Evolutionary conservation across 2,797 vertebrate genomes (phyloP), one percentile per base, ranked within the genome.

Genomic region (Lycodopsis pacificus): DNA sequence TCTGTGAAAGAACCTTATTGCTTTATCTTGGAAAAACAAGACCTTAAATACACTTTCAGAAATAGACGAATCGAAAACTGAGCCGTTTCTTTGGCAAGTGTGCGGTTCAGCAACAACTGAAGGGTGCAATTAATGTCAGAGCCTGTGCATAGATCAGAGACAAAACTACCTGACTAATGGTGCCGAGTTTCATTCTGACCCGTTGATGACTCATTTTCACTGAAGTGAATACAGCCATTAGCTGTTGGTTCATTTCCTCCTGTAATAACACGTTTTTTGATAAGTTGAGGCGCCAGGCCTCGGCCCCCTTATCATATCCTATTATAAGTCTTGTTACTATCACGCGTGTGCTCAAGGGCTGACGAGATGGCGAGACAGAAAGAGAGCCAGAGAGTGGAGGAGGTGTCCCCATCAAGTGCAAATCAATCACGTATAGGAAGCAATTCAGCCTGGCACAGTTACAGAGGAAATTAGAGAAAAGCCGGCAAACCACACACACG

Each of bases 381-480:
- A 59, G 32, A 20, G 25, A 49, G 57, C 25, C 46, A n/a, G 22
- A 57, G 15, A 40, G 30, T 56, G 58, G 59, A n/a, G 65, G 66
- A 86, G 61, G 66, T 74, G 82, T 82, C 76, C 48, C 65, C 72
- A 74, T 85, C 83, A 84, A 82, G 76, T 64, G 83, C 80, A 81
- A 89, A 91, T 94, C 90, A 93, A 92, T 93, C 91, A 91, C 73
- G 49, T 10, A 64, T 74, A 85, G 90, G 91, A 94, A 92, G 88
- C 87, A 84, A 91, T 91, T 82, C 76, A 71, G 76, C 1, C 76
- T 63, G 80, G 80, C 76, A 86, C 82, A 91, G 90, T 88, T 91
- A 84, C 68, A 88, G 75, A 91, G 93, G 92, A 91, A 94, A 92
- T 93, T 87, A 88, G 88, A 91, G 81, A 72, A 53, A 86, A 81